phyloP scores from a whole-genome alignment of 2,797 vertebrate genomes.

The Etheostoma nigrum region DNA sequence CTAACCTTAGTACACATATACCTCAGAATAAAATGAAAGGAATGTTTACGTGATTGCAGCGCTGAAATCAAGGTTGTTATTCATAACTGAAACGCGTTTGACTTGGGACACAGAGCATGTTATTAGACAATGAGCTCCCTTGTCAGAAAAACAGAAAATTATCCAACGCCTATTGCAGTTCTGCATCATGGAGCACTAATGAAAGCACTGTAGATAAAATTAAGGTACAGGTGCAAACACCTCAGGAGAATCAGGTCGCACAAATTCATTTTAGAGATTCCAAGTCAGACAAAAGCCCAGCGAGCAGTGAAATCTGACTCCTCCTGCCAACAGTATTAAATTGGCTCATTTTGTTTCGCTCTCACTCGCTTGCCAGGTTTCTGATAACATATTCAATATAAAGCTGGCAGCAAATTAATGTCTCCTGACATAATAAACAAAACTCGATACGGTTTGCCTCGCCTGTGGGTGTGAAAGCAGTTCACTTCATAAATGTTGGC shows the following conservation, averaged over 20 bases:
- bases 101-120: conserved; percentile 28
- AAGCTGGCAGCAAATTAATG: conserved; percentile 77
- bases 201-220: conserved; percentile 59
- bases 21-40: conserved; percentile 4
- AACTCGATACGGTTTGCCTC: conserved; percentile 69
- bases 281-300: conserved; percentile 62
- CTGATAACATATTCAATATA: conserved; percentile 73
- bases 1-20: conserved; percentile 6
- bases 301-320: conserved; percentile 69
- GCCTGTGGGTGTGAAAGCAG: conserved; percentile 59
- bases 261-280: conserved; percentile 68
- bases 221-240: conserved; percentile 68
- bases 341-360: conserved; percentile 73
- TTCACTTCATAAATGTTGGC: conserved; percentile 66
- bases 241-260: conserved; percentile 58
- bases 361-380: conserved; percentile 64
- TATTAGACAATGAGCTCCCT: conserved; percentile 60
- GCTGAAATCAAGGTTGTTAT: conserved; percentile 20
- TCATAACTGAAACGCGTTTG: conserved; percentile 20
- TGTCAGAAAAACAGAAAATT: conserved; percentile 64
- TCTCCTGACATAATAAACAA: conserved; percentile 76
- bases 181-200: conserved; percentile 68
- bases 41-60: neutral
- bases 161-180: conserved; percentile 53
- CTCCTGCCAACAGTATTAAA: conserved; percentile 75